These are phyloP conservation scores for Hirudinaria manillensis DNA, from an alignment of 2,888 invertebrate genomes.

Conservation along the genomic window DNA sequence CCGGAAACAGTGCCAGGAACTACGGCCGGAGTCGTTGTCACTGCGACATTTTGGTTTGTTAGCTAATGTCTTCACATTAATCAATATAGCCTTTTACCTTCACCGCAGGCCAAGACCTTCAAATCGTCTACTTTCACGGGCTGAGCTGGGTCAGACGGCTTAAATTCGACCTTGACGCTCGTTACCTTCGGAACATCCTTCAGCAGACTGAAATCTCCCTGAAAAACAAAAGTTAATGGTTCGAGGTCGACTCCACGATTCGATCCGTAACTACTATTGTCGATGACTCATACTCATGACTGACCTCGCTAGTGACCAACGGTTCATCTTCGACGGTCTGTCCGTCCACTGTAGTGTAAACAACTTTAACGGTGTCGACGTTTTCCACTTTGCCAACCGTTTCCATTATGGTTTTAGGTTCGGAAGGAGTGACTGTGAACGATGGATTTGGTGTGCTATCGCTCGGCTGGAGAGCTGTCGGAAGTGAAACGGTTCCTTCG, in stretches of 20 bases:
- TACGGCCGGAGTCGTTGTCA: not conserved
- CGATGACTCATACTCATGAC: no score
- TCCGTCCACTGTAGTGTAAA: not conserved
- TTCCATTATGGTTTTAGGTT: not conserved
- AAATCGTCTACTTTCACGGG: not conserved
- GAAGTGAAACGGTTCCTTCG: not conserved
- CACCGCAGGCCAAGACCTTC: not conserved
- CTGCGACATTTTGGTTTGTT: not conserved
- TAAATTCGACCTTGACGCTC: not conserved
- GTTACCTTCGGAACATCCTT: not conserved
- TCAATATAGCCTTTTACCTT: not conserved
- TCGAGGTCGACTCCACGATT: no score
- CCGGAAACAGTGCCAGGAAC: not conserved
- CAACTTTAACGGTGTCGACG: not conserved
- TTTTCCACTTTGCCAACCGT: not conserved
- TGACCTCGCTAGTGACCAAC: not conserved
- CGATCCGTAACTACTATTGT: no score
- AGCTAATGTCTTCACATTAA: not conserved
- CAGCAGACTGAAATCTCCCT: not conserved
- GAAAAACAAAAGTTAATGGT: not conserved
- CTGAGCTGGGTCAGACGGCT: not conserved
- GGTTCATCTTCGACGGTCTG: not conserved
- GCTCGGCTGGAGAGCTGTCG: not conserved
- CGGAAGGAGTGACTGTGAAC: not conserved
- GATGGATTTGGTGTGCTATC: not conserved